Evolutionary conservation across 1,140 invertebrate genomes (phyloP), one percentile per base, ranked within the genome.

Genomic region (Ruditapes philippinarum): DNA sequence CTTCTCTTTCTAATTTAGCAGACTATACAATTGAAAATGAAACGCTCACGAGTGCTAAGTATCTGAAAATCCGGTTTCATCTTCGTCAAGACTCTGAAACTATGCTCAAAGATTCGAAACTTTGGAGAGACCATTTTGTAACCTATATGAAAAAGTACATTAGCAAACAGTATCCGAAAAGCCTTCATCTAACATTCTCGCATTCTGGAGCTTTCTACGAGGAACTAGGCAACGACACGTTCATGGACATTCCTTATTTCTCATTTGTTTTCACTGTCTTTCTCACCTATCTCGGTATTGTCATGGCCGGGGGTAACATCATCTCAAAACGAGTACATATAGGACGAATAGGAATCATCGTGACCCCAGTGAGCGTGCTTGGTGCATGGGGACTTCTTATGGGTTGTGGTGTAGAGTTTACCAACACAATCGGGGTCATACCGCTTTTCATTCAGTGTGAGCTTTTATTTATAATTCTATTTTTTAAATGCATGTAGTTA

Each of bases 181-280:
- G 31, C 17, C 31, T 85, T 1, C 42, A 54, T 74, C 19, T 74
- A 1, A 45, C 49, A 4, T 85, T 74, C 40, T 4, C 65, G 38
- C 68, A 73, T 19, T 73, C 82, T 0, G 65, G 49, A 2, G 45
- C 82, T 2, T 57, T 74, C 28, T 73, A 85, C 45, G 82, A 85
- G 17, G 65, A 74, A 33, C 42, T 85, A n/a, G 51, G 70, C 31
- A 74, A 73, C 25, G 82, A 85, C 33, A 57, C 82, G 1, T 73
- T 74, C 33, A 73, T 85, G 49, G 82, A 85, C 31, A 85, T 73
- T 25, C 82, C 65, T 0, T 85, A 73, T 28, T 85, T 85, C 22
- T 49, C 42, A 14, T 60, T 85, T 28, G 65, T 73, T 9, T 85
- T 85, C 70, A 74, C 82, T 4, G 82, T 85, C 3, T 74, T 85